Percentiles rank a stretch among this genome's conserved stretches.
These are phyloP conservation scores for Cantharis rufa DNA, from an alignment of 2,888 invertebrate genomes.

Conservation along the genomic window DNA sequence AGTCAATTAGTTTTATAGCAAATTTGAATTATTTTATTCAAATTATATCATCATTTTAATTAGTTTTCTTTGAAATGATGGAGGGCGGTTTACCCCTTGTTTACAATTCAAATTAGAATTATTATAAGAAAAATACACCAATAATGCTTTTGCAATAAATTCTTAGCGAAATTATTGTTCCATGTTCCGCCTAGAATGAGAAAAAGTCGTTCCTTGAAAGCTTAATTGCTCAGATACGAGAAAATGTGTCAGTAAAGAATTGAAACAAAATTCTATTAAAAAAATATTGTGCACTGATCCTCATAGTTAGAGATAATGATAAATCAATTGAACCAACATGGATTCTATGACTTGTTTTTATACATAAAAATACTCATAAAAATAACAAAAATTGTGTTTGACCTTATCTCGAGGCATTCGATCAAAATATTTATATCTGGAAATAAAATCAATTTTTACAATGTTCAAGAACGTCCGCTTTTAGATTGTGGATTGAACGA, in stretches of 20 bases:
- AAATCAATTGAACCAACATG: neutral
- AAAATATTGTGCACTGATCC: neutral
- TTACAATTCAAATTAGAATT: neutral
- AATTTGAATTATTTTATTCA: neutral
- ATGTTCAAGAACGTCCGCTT: too few species aligned
- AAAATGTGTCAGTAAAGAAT: neutral
- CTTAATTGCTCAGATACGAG: too few species aligned
- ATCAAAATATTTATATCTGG: neutral
- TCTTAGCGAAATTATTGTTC: neutral
- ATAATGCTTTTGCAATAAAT: neutral
- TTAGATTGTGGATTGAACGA: neutral
- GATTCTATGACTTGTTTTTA: neutral
- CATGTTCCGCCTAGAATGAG: neutral
- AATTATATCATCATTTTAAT: neutral
- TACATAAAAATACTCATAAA: neutral
- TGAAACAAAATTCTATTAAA: neutral
- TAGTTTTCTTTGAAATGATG: neutral
- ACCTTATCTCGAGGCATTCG: neutral
- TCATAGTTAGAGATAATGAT: neutral
- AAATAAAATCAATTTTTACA: neutral
- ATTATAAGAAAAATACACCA: neutral
- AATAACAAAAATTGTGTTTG: neutral
- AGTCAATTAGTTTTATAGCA: neutral
- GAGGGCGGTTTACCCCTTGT: neutral
- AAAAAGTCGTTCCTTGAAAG: neutral